These are phyloP conservation scores for Urosaurus nigricauda DNA, from an alignment of 2,797 vertebrate genomes.

Conservation along the genomic window DNA sequence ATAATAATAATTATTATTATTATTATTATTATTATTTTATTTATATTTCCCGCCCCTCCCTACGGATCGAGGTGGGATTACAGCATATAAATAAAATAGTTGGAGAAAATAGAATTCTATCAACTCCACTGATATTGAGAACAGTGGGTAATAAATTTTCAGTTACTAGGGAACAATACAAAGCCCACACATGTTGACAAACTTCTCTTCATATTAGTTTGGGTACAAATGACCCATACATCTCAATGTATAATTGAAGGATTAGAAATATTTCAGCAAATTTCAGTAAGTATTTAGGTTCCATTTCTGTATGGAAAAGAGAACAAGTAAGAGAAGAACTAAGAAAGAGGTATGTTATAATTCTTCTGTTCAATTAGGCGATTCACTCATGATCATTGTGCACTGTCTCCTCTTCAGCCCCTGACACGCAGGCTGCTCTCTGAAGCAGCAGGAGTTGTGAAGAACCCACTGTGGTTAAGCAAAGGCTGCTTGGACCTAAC, in stretches of 20 bases:
- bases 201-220: neutral
- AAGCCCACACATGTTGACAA: neutral
- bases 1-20: too few species aligned
- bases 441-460: too few species aligned
- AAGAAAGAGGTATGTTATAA: too few species aligned
- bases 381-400: neutral
- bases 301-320: neutral
- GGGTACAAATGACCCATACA: neutral
- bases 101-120: neutral
- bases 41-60: too few species aligned
- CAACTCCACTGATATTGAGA: neutral
- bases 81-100: too few species aligned
- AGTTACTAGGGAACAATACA: neutral
- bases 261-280: neutral
- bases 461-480: too few species aligned
- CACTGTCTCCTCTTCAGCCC: neutral
- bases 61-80: too few species aligned
- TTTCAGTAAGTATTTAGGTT: neutral
- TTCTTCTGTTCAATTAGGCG: neutral
- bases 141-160: neutral
- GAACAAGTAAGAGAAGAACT: neutral
- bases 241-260: neutral
- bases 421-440: neutral
- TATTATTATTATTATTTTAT: too few species aligned
- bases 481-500: too few species aligned